Evolutionary conservation across 23 tunicate species (phyloP).

Genomic region (Trididemnum nubilum): DNA sequence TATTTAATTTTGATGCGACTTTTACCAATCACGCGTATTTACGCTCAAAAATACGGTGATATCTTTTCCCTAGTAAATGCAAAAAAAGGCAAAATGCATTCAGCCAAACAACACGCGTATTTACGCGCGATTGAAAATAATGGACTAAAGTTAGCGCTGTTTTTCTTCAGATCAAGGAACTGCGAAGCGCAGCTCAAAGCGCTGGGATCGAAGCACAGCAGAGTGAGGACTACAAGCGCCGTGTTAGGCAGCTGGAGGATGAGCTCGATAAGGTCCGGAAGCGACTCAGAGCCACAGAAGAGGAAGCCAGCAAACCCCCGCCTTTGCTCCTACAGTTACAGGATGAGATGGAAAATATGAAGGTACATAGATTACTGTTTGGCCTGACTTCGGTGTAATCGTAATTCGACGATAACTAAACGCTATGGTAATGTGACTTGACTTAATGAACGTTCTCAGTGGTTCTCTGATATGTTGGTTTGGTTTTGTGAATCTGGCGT

Average conservation of each 20-base stretch:
- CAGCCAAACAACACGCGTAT: too few relatives aligned
- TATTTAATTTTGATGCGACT: too few relatives aligned
- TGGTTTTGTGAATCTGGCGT: too few relatives aligned
- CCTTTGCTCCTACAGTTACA: slow-evolving; percentile 68
- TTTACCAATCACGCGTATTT: too few relatives aligned
- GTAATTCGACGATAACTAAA: not conserved
- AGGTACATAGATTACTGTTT: too few relatives aligned
- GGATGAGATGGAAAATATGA: slow-evolving; percentile 64
- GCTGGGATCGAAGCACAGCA: slow-evolving; percentile 58
- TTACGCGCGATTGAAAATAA: too few relatives aligned
- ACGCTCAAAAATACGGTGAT: too few relatives aligned
- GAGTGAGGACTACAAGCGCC: slow-evolving; percentile 53
- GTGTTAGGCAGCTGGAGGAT: slow-evolving; percentile 48
- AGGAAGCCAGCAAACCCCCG: slow-evolving; percentile 76
- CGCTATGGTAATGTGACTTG: too few relatives aligned
- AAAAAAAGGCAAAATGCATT: too few relatives aligned
- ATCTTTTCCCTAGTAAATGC: too few relatives aligned
- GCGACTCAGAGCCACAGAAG: slow-evolving; percentile 51
- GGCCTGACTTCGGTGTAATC: too few relatives aligned
- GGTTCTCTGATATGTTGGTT: not conserved
- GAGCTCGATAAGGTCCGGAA: slow-evolving; percentile 48
- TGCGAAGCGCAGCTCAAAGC: slow-evolving; percentile 31
- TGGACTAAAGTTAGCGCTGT: too few relatives aligned
- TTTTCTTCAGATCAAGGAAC: slow-evolving; percentile 48
- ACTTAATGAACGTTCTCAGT: not conserved